phyloP scores from a whole-genome alignment of 2,113 vertebrate genomes.

The Sinocyclocheilus grahami region DNA sequence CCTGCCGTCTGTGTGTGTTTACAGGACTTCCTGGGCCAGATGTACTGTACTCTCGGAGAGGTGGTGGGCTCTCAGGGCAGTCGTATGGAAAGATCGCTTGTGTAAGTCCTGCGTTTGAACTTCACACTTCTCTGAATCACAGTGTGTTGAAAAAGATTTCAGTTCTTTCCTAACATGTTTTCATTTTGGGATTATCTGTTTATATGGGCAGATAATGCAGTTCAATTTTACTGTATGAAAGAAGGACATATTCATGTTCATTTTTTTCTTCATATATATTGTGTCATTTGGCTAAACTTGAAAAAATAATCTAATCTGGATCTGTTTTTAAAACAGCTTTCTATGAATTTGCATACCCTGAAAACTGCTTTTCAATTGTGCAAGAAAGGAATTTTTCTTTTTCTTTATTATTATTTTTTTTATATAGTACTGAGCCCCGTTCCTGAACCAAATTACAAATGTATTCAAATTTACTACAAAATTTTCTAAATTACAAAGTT shows the following conservation, averaged over 20 bases:
- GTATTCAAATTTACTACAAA: neutral
- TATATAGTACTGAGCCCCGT: neutral
- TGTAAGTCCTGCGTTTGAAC: conserved; percentile 78
- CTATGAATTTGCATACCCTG: too few relatives aligned
- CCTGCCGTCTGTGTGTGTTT: conserved; percentile 56
- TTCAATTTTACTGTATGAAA: neutral
- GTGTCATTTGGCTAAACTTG: neutral
- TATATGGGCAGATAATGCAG: neutral
- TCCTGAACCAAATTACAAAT: neutral
- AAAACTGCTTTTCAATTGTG: too few relatives aligned
- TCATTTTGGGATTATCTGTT: conserved; percentile 8
- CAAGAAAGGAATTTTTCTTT: neutral
- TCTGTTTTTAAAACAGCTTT: too few relatives aligned
- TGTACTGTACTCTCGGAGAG: conserved; percentile 93
- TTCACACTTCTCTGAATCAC: neutral
- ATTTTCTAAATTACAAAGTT: neutral
- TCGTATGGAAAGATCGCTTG: conserved; percentile 88
- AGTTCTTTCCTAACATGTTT: neutral
- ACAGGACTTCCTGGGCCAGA: conserved; percentile 96
- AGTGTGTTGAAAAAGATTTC: neutral
- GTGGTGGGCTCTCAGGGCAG: conserved; percentile 93
- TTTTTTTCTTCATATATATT: neutral
- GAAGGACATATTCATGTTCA: too few relatives aligned
- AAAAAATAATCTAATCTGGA: too few relatives aligned
- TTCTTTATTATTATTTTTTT: neutral